Evolutionary conservation across 2,888 invertebrate genomes (phyloP).

Genomic region (Polydrusus tereticollis): DNA sequence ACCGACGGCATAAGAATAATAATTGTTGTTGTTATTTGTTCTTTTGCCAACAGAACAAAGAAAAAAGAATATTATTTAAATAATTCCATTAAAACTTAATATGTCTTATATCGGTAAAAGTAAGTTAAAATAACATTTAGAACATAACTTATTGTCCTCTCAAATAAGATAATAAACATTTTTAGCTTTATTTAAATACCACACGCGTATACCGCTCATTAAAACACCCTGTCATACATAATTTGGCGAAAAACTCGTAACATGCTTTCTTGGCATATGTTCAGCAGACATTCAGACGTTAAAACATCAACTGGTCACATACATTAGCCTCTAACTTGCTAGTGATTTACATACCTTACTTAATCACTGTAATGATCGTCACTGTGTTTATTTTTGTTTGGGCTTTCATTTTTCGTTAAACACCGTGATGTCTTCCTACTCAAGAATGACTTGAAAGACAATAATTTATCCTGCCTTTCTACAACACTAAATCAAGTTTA

Average conservation of each 20-base stretch:
- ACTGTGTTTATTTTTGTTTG: not conserved
- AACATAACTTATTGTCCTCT: not conserved
- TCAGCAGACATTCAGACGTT: conserved; percentile 26
- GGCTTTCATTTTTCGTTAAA: conserved; percentile 1
- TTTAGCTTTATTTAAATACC: conserved; percentile 2
- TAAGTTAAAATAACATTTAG: too few species aligned
- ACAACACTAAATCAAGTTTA: too few species aligned
- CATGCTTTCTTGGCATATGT: conserved; percentile 34
- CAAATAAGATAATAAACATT: not conserved
- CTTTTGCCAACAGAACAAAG: too few species aligned
- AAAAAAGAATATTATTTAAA: too few species aligned
- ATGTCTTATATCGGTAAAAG: too few species aligned
- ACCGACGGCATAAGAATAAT: too few species aligned
- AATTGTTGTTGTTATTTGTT: too few species aligned
- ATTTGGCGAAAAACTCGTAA: conserved; percentile 37
- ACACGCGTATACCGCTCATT: conserved; percentile 6
- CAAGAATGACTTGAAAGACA: not conserved
- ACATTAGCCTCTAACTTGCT: conserved; percentile 27
- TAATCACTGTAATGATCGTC: conserved; percentile 27
- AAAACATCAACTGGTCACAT: conserved; percentile 12
- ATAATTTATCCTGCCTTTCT: not conserved
- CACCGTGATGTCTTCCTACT: not conserved
- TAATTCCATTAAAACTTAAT: too few species aligned
- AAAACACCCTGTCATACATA: conserved; percentile 26
- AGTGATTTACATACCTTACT: conserved; percentile 30